Evolutionary conservation across 1,140 invertebrate genomes (phyloP).

Genomic region (Drosophila neocordata): DNA sequence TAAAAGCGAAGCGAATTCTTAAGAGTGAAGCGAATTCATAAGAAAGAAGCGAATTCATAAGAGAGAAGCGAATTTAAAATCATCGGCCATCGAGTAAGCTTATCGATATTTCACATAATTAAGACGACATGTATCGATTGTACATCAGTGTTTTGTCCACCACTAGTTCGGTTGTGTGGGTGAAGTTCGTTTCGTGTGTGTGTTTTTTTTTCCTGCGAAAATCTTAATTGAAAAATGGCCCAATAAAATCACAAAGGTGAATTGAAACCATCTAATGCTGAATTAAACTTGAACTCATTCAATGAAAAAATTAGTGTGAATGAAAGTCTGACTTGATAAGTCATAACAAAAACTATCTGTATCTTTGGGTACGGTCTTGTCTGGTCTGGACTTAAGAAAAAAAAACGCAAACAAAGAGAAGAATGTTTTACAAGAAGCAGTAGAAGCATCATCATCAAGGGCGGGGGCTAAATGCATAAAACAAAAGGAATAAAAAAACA

Average conservation of each 20-base stretch:
- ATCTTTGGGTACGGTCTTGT: not conserved
- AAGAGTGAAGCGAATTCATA: too few relatives aligned
- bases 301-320: slow-evolving; percentile 12
- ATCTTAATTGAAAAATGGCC: slow-evolving; percentile 25
- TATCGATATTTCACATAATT: too few relatives aligned
- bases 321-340: not conserved
- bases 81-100: not conserved
- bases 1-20: not conserved
- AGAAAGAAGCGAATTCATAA: too few relatives aligned
- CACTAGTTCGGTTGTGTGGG: not conserved
- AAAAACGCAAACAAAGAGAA: slow-evolving; percentile 46
- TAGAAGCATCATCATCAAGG: slow-evolving; percentile 24
- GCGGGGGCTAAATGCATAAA: slow-evolving; percentile 40
- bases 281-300: slow-evolving; percentile 26
- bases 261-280: slow-evolving; percentile 28
- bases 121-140: too few relatives aligned
- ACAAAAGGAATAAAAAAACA: slow-evolving; percentile 17
- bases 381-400: not conserved
- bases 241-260: slow-evolving; percentile 35
- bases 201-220: slow-evolving; percentile 17
- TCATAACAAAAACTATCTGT: not conserved
- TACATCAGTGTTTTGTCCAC: not conserved
- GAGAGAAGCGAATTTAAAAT: not conserved
- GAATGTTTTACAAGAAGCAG: slow-evolving; percentile 43
- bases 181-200: not conserved